These are phyloP conservation scores for Achroia grisella DNA, from an alignment of 1,140 invertebrate species.

Conservation along the genomic window DNA sequence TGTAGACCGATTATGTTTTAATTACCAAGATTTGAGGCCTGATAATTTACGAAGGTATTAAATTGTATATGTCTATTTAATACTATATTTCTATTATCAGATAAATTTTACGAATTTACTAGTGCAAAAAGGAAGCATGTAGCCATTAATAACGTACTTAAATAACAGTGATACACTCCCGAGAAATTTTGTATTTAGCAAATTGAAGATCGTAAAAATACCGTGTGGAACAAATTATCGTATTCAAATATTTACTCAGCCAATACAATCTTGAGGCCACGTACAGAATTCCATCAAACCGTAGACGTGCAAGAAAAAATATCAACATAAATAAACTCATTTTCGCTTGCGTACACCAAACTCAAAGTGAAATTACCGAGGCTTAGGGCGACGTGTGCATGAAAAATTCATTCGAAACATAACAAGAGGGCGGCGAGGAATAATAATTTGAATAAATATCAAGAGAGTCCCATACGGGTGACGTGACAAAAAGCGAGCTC, in stretches of 20 bases:
- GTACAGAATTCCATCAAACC: conserved; percentile 26
- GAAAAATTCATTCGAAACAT: conserved; percentile 68
- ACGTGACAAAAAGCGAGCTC: conserved; percentile 57
- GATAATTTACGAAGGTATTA: background rate
- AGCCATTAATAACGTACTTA: too few relatives aligned
- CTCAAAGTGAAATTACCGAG: conserved; percentile 66
- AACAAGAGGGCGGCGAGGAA: conserved; percentile 58
- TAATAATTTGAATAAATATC: conserved; percentile 72
- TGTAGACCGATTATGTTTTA: conserved; percentile 19
- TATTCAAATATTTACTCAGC: conserved; percentile 25
- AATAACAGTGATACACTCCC: too few relatives aligned
- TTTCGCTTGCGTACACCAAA: conserved; percentile 34
- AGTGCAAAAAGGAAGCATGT: too few relatives aligned
- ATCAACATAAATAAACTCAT: conserved; percentile 49
- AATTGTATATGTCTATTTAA: too few relatives aligned
- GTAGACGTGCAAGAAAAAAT: conserved; percentile 25
- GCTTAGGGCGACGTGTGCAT: conserved; percentile 52
- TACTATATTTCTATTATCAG: too few relatives aligned
- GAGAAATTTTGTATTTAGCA: background rate
- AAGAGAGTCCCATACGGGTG: conserved; percentile 45
- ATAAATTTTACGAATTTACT: too few relatives aligned
- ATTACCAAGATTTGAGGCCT: conserved; percentile 11
- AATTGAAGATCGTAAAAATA: conserved; percentile 5
- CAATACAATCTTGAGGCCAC: conserved; percentile 17
- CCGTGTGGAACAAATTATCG: conserved; percentile 19